These are phyloP conservation scores for Poliocrania exsul DNA, from an alignment of 2,797 vertebrate species.

Conservation along the genomic window DNA sequence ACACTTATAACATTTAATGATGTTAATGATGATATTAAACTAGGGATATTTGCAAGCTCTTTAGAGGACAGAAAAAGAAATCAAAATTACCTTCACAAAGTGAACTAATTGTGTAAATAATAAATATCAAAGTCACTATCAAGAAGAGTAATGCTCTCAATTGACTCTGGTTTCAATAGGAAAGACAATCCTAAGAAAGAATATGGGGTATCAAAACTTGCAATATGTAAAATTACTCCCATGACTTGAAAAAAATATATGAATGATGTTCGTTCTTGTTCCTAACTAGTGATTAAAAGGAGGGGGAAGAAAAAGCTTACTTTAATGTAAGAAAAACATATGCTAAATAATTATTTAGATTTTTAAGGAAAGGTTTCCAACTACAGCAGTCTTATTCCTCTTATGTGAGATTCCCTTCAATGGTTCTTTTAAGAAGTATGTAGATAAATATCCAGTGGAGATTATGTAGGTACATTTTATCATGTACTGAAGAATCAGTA, in stretches of 20 bases:
- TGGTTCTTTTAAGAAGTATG: not conserved
- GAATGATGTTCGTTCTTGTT: not conserved
- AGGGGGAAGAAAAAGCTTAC: accelerated
- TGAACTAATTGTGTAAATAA: not conserved
- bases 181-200: not conserved
- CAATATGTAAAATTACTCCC: not conserved
- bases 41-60: not conserved
- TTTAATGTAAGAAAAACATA: not conserved
- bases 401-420: not conserved
- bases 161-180: not conserved
- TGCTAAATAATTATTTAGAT: not conserved
- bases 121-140: not conserved
- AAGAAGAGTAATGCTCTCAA: not conserved
- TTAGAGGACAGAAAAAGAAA: not conserved
- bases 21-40: not conserved
- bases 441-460: not conserved
- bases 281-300: not conserved
- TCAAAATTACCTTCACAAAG: not conserved
- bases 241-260: not conserved
- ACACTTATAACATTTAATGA: not conserved
- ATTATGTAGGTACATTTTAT: not conserved
- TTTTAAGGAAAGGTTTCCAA: not conserved
- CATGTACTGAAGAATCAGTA: not conserved
- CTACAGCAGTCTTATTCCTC: not conserved
- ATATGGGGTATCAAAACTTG: not conserved